Base-by-base conservation (phyloP, 2,797 vertebrate species). In the Peromyscus eremicus region DNA sequence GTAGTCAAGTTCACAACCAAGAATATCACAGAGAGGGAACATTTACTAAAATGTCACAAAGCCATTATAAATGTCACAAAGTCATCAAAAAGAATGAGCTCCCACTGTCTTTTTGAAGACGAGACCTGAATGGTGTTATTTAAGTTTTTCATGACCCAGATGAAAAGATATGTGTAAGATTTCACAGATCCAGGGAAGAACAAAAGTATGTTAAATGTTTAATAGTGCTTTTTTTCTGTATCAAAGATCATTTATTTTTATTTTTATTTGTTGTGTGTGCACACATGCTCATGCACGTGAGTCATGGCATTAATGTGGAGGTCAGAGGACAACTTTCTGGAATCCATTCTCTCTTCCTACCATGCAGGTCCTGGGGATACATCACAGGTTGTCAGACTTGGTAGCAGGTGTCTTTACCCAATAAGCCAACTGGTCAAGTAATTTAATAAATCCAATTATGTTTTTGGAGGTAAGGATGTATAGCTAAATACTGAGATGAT, bases 381-480 rank as follows among this genome's bases (percentile, higher is more conserved):
- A 29, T 27, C 80, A 16, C n/a, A 40, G 23, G n/a, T 82, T 82
- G 55, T 82, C 52, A 82, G 13, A 82, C 13, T 60, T 82, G 6
- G 52, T 40, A n/a, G 6, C 3, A n/a, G 3, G 25, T 62, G 3
- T 60, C 55, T 82, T 27, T 40, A 60, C 52, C n/a, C 6, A 60
- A 40, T 62, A 62, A 40, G n/a, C 55, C 55, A 82, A 60, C 5
- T 27, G 21, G 55, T 62, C 21, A 82, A 40, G 13, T 13, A 82
- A 60, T 40, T 82, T 82, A 66, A 64, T 11, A 90, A 92, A 92
- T 92, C 71, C 37, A 84, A 64, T 89, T 89, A 88, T 55, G 14
- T 46, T 87, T 87, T 83, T 64, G 71, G 93, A 70, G 5, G 12
- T 92, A 37, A 91, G 21, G 13, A 83, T 82, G 27, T 64, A 94